Conservation (phyloP, 2,113 vertebrate genomes). For the Protomyctophum bolini region DNA sequence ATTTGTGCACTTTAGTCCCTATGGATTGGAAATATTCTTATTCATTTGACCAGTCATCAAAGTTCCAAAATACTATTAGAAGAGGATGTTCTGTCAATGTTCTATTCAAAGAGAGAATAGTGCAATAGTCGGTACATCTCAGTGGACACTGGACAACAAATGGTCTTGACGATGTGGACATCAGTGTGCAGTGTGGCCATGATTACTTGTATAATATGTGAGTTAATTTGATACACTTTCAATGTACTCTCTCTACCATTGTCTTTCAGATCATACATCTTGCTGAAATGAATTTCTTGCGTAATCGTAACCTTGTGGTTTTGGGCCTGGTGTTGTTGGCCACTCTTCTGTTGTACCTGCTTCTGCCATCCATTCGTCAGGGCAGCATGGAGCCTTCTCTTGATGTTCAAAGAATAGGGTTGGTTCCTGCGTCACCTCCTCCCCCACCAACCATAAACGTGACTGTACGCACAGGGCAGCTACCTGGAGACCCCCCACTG, state of each 20-base stretch:
- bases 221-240: slow-evolving; percentile 1
- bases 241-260: not conserved
- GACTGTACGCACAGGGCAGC: slow-evolving; percentile 78
- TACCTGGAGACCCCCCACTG: slow-evolving; percentile 80
- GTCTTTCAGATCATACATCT: slow-evolving; percentile 37
- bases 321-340: slow-evolving; percentile 84
- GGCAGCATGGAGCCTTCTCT: slow-evolving; percentile 75
- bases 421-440: slow-evolving; percentile 51
- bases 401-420: slow-evolving; percentile 66
- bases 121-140: not conserved
- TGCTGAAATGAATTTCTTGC: slow-evolving; percentile 76
- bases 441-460: slow-evolving; percentile 63
- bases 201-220: not conserved
- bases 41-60: too few species aligned
- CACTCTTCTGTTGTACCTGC: slow-evolving; percentile 84
- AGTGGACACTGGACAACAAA: not conserved
- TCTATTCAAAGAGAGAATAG: too few species aligned
- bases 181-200: not conserved
- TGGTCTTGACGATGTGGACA: not conserved
- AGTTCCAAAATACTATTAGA: too few species aligned
- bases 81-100: too few species aligned
- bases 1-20: too few species aligned
- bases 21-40: too few species aligned
- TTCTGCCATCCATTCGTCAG: slow-evolving; percentile 82
- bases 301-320: slow-evolving; percentile 81